Conservation (phyloP, 2,797 vertebrate genomes). For the Podarcis lilfordi region DNA sequence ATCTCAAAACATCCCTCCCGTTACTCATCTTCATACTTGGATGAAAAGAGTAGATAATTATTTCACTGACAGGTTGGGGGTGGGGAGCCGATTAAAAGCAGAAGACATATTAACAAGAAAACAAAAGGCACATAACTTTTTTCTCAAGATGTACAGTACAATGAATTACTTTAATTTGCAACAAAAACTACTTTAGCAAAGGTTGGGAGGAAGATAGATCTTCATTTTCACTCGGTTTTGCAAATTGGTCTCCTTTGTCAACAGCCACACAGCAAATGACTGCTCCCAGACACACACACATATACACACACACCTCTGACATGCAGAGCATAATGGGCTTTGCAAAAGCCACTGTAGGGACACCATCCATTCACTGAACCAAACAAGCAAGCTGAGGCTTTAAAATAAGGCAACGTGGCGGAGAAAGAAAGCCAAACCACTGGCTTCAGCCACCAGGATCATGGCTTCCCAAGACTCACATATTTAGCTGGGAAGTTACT, state of each 20-base stretch:
- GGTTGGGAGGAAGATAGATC: conserved; percentile 35
- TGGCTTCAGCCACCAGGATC: neutral
- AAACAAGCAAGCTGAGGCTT: neutral
- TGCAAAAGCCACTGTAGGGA: neutral
- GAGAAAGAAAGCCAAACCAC: neutral
- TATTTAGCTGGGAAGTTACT: neutral
- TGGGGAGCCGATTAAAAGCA: conserved; percentile 63
- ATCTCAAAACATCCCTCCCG: neutral
- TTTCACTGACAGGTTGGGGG: conserved; percentile 56
- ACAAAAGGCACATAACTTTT: conserved; percentile 36
- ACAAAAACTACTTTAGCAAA: conserved; percentile 54
- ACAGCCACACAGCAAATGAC: neutral
- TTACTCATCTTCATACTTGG: fast-evolving
- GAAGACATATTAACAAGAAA: conserved; percentile 60
- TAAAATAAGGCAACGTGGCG: neutral
- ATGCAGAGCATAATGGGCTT: neutral
- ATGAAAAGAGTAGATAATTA: conserved; percentile 32
- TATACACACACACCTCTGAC: fast-evolving
- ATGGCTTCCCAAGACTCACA: neutral
- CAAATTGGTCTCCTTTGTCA: neutral
- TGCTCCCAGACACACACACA: too few species aligned
- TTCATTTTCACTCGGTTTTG: conserved; percentile 38
- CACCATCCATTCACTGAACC: neutral
- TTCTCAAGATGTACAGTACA: conserved; percentile 61
- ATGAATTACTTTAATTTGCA: conserved; percentile 70